Evolutionary conservation across 2,113 vertebrate species (phyloP), one percentile per base, ranked within the genome.

Genomic region (Myotis lucifugus): DNA sequence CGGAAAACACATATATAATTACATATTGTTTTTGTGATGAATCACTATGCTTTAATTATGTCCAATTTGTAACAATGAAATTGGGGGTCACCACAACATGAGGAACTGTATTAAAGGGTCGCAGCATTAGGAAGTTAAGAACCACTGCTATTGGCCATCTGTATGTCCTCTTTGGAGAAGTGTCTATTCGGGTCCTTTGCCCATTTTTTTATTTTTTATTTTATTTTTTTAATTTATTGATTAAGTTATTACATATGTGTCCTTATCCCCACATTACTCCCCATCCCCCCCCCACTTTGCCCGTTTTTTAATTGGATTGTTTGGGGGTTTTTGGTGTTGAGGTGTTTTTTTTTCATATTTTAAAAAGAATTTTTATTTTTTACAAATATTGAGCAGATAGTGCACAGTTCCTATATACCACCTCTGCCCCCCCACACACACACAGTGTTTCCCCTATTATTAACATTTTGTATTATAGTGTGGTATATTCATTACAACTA

Each of bases 301-400:
- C 54, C 54, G 21, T 56, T 56, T 56, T 59, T 59, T 59, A 59
- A 59, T 66, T 66, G 64, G 64, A 14, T 66, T 66, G 29, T 66
- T 66, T 66, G 56, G 56, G 64, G 32, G 15, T 6, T 66, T 67
- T 67, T 67, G 32, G 32, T n/a, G 66, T 42, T 42, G 40, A 42
- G 40, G 40, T 42, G 40, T 40, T 5, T 42, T 42, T 42, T 42
- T 42, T 42, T 42, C 27, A 85, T 4, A 52, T 96, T 94, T 86
- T 61, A 14, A 88, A 64, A 81, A 46, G 54, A 37, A 59, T 87
- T 87, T 74, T 88, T 91, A 52, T 50, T 85, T 83, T 84, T 72
- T 72, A 34, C 64, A 88, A 64, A 67, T 87, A 54, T 48, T 87
- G 29, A 72, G 34, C 32, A 76, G 13, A 11, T 46, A 54, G 42